Base-by-base conservation (phyloP, 2,888 invertebrate genomes). In the Ophioninae sp. region DNA sequence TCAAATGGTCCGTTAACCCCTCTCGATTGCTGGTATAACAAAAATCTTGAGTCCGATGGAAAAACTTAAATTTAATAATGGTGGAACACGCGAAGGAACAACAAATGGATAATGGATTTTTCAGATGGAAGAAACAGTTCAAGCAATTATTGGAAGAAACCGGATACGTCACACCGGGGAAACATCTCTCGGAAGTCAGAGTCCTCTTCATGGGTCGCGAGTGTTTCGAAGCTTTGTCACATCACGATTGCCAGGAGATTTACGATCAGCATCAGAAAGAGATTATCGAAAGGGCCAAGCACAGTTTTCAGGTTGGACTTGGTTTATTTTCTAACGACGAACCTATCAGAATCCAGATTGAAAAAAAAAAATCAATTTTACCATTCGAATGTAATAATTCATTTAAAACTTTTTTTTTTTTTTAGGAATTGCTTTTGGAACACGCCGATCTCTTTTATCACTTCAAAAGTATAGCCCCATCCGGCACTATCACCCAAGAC, bases 141-240 rank as follows among this genome's bases (percentile, higher is more conserved):
- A 98, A 98, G 93, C 96, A 97, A 90, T 94, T 99, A 23, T 94
- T 99, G 78, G 97, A 98, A 93, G 98, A 98, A 93, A 98, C 98
- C 0, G 97, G 97, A 2, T 98, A 98, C 93, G 98, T 99, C 44
- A 98, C 98, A 0, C 98, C 98, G 0, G 99, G 99, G n/a, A 98
- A 98, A 93, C 96, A 97, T 88, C 93, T 99, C 86, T 96, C 96
- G 0, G 99, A 99, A 93, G 98, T 98, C 58, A 94, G 97, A 74
- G 97, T 98, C 3, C 94, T 98, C 81, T 97, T 99, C 91, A 97
- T 98, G 96, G 99, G 98, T 0, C 95, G 98, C 61, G 98, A 98
- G 93, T 98, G 98, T 91, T 99, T 97, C 93, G 98, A 98, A 93
- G 97, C 97, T 13, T 94, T 99, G 74, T 96, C 97, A 0, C 98